phyloP scores from a whole-genome alignment of 2,888 invertebrate genomes.

The Microctonus hyperodae region DNA sequence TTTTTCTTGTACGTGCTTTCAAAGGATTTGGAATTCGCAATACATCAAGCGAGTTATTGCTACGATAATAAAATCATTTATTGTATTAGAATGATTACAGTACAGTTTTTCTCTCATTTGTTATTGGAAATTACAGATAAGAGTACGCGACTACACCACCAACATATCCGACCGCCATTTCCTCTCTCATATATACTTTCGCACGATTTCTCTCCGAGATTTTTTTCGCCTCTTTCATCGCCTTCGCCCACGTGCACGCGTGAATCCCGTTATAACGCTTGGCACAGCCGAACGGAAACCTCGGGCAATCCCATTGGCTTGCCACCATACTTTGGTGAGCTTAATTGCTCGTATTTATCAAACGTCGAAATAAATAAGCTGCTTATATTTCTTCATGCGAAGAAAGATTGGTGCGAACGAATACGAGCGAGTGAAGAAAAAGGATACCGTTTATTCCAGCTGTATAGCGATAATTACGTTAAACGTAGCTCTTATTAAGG shows the following conservation, averaged over 20 bases:
- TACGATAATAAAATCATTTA: conserved; percentile 58
- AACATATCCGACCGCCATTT: conserved; percentile 31
- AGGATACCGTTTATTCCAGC: conserved; percentile 49
- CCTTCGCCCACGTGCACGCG: conserved; percentile 22
- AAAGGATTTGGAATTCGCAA: conserved; percentile 40
- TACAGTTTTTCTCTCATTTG: conserved; percentile 33
- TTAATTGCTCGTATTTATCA: conserved; percentile 60
- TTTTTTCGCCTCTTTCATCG: background rate
- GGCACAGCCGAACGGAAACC: conserved; percentile 14
- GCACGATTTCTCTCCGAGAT: conserved; percentile 6
- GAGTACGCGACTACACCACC: conserved; percentile 41
- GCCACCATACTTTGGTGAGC: conserved; percentile 39
- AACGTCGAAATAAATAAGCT: conserved; percentile 58
- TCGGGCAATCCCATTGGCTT: conserved; percentile 4
- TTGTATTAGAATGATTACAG: conserved; percentile 50
- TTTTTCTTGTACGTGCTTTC: conserved; percentile 20
- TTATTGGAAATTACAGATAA: conserved; percentile 57
- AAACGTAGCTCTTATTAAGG: conserved; percentile 33
- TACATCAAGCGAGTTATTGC: conserved; percentile 59
- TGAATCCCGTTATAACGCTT: conserved; percentile 30
- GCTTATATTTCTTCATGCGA: conserved; percentile 53
- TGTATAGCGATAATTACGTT: conserved; percentile 48
- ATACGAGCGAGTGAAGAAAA: background rate
- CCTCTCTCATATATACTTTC: conserved; percentile 5
- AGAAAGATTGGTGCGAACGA: conserved; percentile 31